A percentile compares a stretch with the other conserved stretches of the same genome.
phyloP scores from a whole-genome alignment of 1,140 invertebrate species.

The Cyclargus thomasi region DNA sequence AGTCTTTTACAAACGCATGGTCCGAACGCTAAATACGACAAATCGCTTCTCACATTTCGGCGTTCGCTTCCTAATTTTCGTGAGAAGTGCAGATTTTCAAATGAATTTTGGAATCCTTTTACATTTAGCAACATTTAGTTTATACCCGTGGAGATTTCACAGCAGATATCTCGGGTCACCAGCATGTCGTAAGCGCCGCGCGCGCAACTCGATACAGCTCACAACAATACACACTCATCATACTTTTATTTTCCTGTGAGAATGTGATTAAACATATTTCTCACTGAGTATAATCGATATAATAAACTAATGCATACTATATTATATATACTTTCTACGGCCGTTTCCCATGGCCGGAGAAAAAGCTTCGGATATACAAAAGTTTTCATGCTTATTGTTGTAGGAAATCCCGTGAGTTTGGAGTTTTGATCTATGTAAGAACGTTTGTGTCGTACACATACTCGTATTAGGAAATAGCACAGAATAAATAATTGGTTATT shows the following conservation, averaged over 20 bases:
- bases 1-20: too few species aligned
- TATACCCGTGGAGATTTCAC: neutral
- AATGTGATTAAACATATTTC: conserved; percentile 13
- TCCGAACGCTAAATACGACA: too few species aligned
- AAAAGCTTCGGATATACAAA: neutral
- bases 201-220: conserved; percentile 5
- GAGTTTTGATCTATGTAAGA: too few species aligned
- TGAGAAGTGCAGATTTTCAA: neutral
- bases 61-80: neutral
- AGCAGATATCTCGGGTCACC: neutral
- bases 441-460: too few species aligned
- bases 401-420: too few species aligned
- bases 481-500: too few species aligned
- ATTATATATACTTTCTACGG: conserved; percentile 8
- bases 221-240: conserved; percentile 1
- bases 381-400: too few species aligned
- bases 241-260: conserved; percentile 13
- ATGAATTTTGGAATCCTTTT: neutral
- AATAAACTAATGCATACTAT: conserved; percentile 13
- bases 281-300: conserved; percentile 14
- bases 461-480: too few species aligned
- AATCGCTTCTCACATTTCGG: too few species aligned
- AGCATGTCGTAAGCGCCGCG: conserved; percentile 7
- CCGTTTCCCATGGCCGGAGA: neutral
- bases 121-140: neutral